Evolutionary conservation across 2,113 vertebrate species (phyloP).

Genomic region (Micronisus gabar): DNA sequence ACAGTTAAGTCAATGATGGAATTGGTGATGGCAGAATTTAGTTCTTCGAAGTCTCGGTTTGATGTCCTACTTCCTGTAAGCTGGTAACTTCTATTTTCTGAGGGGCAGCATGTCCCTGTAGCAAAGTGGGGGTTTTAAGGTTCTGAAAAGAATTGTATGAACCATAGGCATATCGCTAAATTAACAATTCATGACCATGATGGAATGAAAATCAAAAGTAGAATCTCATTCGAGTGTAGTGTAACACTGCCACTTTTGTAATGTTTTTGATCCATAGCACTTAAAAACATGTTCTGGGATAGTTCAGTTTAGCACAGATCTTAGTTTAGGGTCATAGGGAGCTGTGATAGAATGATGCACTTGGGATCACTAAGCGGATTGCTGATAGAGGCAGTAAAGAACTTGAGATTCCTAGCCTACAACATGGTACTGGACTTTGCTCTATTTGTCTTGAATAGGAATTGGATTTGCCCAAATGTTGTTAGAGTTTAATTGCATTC

Average conservation of each 20-base stretch:
- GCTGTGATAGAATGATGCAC: background rate
- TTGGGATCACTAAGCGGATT: background rate
- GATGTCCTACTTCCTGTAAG: background rate
- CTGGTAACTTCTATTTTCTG: background rate
- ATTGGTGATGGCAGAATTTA: background rate
- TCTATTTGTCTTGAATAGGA: background rate
- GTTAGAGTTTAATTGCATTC: background rate
- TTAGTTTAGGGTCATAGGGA: background rate
- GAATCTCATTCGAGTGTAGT: background rate
- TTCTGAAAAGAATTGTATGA: background rate
- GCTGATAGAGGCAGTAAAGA: background rate
- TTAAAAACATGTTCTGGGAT: background rate
- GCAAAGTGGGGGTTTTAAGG: background rate
- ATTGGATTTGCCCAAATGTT: background rate
- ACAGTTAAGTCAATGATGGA: background rate
- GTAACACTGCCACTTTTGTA: background rate
- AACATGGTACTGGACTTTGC: background rate
- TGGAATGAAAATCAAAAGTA: background rate
- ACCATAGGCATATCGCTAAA: background rate
- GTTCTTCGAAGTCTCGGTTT: background rate
- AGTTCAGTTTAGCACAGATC: background rate
- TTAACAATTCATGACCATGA: background rate
- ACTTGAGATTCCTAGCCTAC: background rate
- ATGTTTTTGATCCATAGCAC: background rate
- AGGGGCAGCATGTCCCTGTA: background rate